These are phyloP conservation scores for Amorpha juglandis DNA, from an alignment of 2,888 invertebrate species.

Conservation along the genomic window DNA sequence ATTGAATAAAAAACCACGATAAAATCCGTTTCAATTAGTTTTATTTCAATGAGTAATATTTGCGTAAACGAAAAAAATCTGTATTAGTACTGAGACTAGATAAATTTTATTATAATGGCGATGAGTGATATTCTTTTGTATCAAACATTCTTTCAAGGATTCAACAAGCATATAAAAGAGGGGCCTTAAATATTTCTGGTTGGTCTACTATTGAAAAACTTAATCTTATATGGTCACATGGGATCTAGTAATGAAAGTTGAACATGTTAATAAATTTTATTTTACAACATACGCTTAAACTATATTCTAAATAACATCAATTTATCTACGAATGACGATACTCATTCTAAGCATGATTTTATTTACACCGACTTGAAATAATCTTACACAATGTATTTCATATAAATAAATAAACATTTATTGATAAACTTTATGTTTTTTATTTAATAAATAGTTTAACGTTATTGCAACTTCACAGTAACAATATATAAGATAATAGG, in stretches of 20 bases:
- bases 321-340: constrained; percentile 47
- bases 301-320: constrained; percentile 60
- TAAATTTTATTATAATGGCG: too few relatives aligned
- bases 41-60: too few relatives aligned
- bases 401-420: constrained; percentile 5
- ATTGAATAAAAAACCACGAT: too few relatives aligned
- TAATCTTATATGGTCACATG: not conserved
- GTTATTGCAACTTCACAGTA: constrained; percentile 29
- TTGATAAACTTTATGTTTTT: not conserved
- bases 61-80: too few relatives aligned
- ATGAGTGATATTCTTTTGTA: too few relatives aligned
- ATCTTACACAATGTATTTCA: constrained; percentile 9
- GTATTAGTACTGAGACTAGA: too few relatives aligned
- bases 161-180: too few relatives aligned
- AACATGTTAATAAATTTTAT: constrained; percentile 53
- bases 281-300: constrained; percentile 57
- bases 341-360: constrained; percentile 43
- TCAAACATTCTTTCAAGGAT: too few relatives aligned
- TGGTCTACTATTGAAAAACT: too few relatives aligned
- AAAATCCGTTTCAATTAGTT: too few relatives aligned
- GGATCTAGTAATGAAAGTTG: not conserved
- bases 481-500: constrained; percentile 29
- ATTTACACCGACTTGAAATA: constrained; percentile 44
- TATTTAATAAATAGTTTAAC: constrained; percentile 27
- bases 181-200: too few relatives aligned